Conservation (phyloP, 2,113 vertebrate species). For the Picathartes gymnocephalus region DNA sequence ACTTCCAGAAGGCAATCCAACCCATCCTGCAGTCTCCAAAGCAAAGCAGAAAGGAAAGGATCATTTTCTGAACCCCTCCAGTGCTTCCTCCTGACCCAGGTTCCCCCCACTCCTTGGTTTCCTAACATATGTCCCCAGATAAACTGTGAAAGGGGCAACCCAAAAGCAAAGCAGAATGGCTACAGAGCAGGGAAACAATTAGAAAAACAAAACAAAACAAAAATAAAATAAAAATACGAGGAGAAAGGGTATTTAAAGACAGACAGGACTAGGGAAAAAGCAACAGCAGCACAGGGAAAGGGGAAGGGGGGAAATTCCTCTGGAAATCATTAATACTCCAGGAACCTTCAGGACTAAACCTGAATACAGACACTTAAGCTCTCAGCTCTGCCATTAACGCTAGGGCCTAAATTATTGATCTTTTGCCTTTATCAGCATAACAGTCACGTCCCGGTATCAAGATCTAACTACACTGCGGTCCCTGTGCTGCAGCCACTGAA, state of each 20-base stretch:
- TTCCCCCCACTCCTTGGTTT: background rate
- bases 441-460: conserved; percentile 90
- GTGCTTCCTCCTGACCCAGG: background rate
- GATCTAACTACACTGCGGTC: conserved; percentile 87
- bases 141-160: background rate
- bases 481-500: conserved; percentile 91
- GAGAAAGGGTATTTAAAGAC: background rate
- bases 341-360: conserved; percentile 67
- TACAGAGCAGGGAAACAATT: background rate
- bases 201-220: background rate
- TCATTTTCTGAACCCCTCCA: background rate
- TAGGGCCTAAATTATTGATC: conserved; percentile 99
- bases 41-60: background rate
- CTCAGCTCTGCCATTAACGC: conserved; percentile 89
- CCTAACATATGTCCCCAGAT: background rate
- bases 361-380: conserved; percentile 87
- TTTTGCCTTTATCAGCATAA: conserved; percentile 90
- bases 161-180: background rate
- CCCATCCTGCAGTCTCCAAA: background rate
- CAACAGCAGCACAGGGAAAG: background rate
- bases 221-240: background rate
- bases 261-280: background rate
- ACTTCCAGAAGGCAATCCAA: background rate
- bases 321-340: conserved; percentile 67
- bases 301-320: conserved; percentile 22